A percentile compares a stretch with the other conserved stretches of the same genome.
Evolutionary conservation across 2,888 invertebrate species (phyloP).

Genomic region (Epinotia nisella): DNA sequence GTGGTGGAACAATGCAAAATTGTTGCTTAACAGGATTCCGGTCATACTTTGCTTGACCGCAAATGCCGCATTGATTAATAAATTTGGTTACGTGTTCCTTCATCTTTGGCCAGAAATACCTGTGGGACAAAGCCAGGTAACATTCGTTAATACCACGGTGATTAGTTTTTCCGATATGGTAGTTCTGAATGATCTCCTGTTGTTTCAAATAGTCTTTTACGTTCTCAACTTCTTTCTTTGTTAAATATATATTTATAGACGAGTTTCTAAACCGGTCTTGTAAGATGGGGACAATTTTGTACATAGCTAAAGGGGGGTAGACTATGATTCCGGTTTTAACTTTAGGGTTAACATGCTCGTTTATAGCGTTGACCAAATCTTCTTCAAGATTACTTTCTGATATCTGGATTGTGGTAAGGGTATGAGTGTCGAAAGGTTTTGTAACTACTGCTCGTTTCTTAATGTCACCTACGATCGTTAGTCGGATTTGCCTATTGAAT

Average conservation of each 20-base stretch:
- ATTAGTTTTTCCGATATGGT: constrained; percentile 44
- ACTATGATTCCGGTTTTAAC: constrained; percentile 31
- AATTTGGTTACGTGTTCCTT: constrained; percentile 39
- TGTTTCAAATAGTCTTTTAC: constrained; percentile 44
- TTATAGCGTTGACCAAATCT: constrained; percentile 37
- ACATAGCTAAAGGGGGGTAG: constrained; percentile 16
- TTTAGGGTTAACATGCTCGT: constrained; percentile 40
- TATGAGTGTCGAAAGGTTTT: constrained; percentile 17
- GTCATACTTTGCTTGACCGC: constrained; percentile 40
- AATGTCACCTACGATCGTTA: not conserved
- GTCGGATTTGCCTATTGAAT: not conserved
- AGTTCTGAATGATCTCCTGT: constrained; percentile 26
- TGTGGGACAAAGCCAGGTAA: constrained; percentile 41
- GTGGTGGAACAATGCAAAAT: constrained; percentile 27
- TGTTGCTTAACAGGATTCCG: constrained; percentile 21
- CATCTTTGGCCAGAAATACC: constrained; percentile 7
- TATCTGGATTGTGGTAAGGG: not conserved
- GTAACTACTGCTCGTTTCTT: not conserved
- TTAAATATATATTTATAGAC: constrained; percentile 44
- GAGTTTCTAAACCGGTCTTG: constrained; percentile 45
- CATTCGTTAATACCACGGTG: constrained; percentile 45
- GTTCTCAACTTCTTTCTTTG: too few species aligned
- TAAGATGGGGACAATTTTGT: constrained; percentile 42
- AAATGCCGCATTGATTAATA: constrained; percentile 40
- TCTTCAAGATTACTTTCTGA: not conserved